These are phyloP conservation scores for Orbicella faveolata DNA, from an alignment of 64 coral and sea anemone genomes.

Conservation along the genomic window DNA sequence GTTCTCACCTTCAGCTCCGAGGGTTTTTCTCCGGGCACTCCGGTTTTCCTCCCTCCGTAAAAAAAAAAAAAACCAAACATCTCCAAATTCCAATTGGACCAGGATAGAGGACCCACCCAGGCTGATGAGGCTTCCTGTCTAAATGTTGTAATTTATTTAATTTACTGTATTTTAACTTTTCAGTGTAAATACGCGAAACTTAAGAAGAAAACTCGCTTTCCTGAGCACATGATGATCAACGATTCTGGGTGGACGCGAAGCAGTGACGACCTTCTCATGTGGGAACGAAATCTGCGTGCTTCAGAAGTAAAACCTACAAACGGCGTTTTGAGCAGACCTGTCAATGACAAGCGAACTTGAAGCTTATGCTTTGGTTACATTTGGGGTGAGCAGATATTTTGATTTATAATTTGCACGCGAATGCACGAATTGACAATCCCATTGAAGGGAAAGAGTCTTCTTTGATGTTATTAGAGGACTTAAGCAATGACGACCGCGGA, in stretches of 20 bases:
- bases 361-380: not conserved
- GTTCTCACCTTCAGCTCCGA: too few species aligned
- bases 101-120: too few species aligned
- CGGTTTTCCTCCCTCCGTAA: too few species aligned
- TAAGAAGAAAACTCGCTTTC: conserved; percentile 71
- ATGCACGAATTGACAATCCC: too few species aligned
- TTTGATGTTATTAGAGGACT: too few species aligned
- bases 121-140: too few species aligned
- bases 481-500: too few species aligned
- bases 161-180: not conserved
- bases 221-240: conserved; percentile 61
- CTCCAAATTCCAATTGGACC: too few species aligned
- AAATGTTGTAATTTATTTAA: too few species aligned
- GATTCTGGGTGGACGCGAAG: conserved; percentile 72
- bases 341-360: conserved; percentile 29
- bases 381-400: not conserved
- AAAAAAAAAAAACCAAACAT: too few species aligned
- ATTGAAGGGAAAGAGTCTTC: too few species aligned
- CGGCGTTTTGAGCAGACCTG: conserved; percentile 11
- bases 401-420: not conserved
- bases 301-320: conserved; percentile 69
- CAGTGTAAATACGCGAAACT: conserved; percentile 66
- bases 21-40: too few species aligned
- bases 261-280: conserved; percentile 79
- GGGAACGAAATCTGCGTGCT: conserved; percentile 88